phyloP scores from a whole-genome alignment of 92 coral and sea anemone genomes.

The Siderastrea siderea region DNA sequence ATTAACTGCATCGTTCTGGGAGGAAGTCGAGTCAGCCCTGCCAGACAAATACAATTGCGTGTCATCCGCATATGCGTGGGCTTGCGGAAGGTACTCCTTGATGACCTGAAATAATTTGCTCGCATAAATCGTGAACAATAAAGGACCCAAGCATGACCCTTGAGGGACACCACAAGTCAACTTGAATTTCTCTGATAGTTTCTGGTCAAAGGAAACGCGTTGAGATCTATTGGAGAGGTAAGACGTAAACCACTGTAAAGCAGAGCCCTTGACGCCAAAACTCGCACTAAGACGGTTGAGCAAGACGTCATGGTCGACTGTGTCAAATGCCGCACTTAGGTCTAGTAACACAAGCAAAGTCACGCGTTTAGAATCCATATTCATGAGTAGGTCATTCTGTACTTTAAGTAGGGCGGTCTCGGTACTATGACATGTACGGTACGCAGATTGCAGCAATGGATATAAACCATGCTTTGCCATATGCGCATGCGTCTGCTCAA shows the following conservation, averaged over 20 bases:
- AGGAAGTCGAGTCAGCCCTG: neutral
- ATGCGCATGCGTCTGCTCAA: too few relatives aligned
- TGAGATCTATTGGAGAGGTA: constrained; percentile 7
- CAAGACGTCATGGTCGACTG: neutral
- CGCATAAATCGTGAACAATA: constrained; percentile 44
- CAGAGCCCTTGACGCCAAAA: neutral
- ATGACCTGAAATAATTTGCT: constrained; percentile 41
- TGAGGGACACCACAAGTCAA: constrained; percentile 47
- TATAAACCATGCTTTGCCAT: constrained; percentile 24
- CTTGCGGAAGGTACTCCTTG: constrained; percentile 46
- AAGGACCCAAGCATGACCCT: constrained; percentile 53
- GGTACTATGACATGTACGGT: neutral
- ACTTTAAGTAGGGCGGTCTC: neutral
- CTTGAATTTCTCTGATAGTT: neutral
- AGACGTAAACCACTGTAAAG: neutral
- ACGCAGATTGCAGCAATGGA: constrained; percentile 25
- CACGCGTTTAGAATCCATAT: neutral
- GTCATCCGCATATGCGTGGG: constrained; percentile 45
- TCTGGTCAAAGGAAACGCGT: constrained; percentile 40
- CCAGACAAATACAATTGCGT: constrained; percentile 31
- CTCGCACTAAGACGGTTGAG: too few relatives aligned
- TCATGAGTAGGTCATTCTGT: neutral
- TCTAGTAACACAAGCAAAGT: too few relatives aligned
- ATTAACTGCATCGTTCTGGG: constrained; percentile 15
- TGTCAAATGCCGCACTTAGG: too few relatives aligned